Base-by-base conservation (phyloP, 1,140 invertebrate genomes). In the Dolichoris vasculosae region DNA sequence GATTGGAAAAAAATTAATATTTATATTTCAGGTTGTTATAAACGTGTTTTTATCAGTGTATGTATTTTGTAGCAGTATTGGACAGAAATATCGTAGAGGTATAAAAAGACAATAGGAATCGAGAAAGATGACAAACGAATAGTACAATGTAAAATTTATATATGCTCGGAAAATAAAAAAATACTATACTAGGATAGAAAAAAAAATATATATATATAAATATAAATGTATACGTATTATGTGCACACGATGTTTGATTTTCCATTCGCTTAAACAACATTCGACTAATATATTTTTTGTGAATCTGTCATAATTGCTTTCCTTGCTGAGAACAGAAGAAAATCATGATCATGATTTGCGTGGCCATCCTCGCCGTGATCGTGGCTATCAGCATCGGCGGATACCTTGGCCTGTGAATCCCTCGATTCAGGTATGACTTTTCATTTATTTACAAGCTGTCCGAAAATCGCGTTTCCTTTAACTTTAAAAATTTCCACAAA, bases 281-380 rank as follows among this genome's bases (percentile, higher is more conserved):
- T 80, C 17, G 46, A 76, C 84, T 85, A 82, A 86, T 86, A 2
- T 46, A 82, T 87, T 76, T 89, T 90, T 92, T 90, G 84, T 88
- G 75, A 88, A 89, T 91, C 78, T 91, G 89, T 93, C 84, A 30
- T 51, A 82, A 75, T 83, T 46, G 46, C 77, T 78, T 83, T 0
- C 93, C 90, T 92, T 94, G 90, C 92, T 91, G 93, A 94, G 95
- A 96, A 95, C 96, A 99, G 98, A 99, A 99, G 97, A 99, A 99
- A 96, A 99, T 99, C 92, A 98, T 99, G 97, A 99, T 99, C 95
- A 95, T 99, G 95, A 97, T 99, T 93, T 99, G 98, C 95, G 95
- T 99, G 93, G 95, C 97, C 90, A 96, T 99, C 93, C 95, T 99
- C 93, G 97, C 96, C 91, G 94, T 98, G 91, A 95, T 98, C 91